Percentiles rank a stretch among this genome's conserved stretches.
Conservation (phyloP, 1,140 invertebrate genomes). For the Philotrypesis tridentata region DNA sequence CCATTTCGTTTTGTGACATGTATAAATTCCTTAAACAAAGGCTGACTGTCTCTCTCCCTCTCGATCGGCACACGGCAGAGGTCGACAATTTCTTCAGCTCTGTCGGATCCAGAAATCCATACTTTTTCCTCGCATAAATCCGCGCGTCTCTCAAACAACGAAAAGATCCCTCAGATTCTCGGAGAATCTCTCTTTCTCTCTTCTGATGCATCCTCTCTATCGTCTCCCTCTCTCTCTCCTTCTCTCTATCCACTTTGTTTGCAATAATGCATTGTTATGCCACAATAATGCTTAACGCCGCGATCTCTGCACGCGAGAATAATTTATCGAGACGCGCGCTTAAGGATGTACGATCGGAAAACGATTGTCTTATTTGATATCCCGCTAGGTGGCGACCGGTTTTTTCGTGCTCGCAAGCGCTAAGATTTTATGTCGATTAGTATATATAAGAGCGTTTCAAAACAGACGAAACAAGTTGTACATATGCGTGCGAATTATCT, state of each 20-base stretch:
- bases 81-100: conserved; percentile 29
- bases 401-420: too few relatives aligned
- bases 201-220: conserved; percentile 39
- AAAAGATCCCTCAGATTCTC: background rate
- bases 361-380: too few relatives aligned
- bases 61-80: background rate
- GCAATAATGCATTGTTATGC: conserved; percentile 70
- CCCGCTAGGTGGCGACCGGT: too few relatives aligned
- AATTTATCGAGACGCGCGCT: conserved; percentile 57
- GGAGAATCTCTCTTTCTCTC: conserved; percentile 25
- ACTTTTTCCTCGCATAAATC: conserved; percentile 41
- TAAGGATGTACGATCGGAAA: conserved; percentile 58
- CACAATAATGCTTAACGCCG: too few relatives aligned
- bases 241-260: conserved; percentile 25
- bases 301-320: conserved; percentile 61
- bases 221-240: too few relatives aligned
- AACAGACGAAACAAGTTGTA: too few relatives aligned
- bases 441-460: too few relatives aligned
- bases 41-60: too few relatives aligned
- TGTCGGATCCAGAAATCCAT: conserved; percentile 30
- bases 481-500: too few relatives aligned
- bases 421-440: too few relatives aligned
- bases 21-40: conserved; percentile 37
- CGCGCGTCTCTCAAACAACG: background rate
- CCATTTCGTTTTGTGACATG: too few relatives aligned